Evolutionary conservation across 1,140 invertebrate genomes (phyloP), one percentile per base, ranked within the genome.

Genomic region (Tetramorium simillimum): DNA sequence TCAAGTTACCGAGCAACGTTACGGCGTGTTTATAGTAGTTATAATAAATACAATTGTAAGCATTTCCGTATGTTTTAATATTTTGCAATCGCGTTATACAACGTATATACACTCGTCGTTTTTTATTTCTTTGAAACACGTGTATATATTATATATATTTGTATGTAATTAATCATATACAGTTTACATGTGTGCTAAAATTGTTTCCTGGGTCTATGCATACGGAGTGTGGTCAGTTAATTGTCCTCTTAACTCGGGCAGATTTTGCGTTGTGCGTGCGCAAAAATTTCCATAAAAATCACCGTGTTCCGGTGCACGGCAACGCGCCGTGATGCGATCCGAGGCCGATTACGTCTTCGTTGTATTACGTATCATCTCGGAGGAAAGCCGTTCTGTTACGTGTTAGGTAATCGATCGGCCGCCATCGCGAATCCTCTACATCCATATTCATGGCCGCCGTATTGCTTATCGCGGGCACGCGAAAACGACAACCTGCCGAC

Each of bases 341-440:
- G 75, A 76, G 84, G 60, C 24, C 58, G 60, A 85, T 85, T 77
- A 85, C 75, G 72, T 85, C 46, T 63, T 40, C 43, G 53, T 53
- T 63, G 60, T 62, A 80, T 85, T 80, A 80, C 73, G 58, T 80
- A 56, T 85, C 62, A 85, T 85, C 84, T 85, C 73, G 46, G 46
- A 85, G 73, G 75, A 85, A 84, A 85, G 73, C 84, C 60, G 63
- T 85, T 33, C 73, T 80, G 84, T 60, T 78, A 76, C 21, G 21
- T 51, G 82, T 85, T 78, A 80, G 84, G 73, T 85, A 85, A 80
- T 65, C 60, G 46, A 65, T 85, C 37, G 84, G 46, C 60, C 46
- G 62, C 73, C 84, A 78, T 78, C 73, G 75, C 60, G 24, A 80
- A 67, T 63, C 46, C 62, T 80, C 37, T 9, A 51, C 62, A 85